Percentiles rank a stretch among this genome's conserved stretches.
Conservation (phyloP, 2,888 invertebrate species). For the Camponotus fellah region DNA sequence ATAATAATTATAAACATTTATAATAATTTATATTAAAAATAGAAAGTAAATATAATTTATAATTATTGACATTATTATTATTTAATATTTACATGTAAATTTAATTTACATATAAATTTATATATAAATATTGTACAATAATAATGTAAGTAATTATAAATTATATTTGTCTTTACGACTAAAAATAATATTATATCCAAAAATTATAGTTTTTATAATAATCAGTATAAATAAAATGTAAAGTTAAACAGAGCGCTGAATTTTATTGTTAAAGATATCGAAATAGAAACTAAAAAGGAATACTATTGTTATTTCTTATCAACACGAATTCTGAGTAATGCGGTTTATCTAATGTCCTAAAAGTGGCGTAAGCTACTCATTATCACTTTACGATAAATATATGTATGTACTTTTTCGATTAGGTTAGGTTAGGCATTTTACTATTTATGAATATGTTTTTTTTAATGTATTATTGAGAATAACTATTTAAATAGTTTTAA, state of each 20-base stretch:
- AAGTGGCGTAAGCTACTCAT: neutral
- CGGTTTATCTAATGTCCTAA: neutral
- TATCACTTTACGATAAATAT: neutral
- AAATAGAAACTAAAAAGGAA: neutral
- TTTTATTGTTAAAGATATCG: constrained; percentile 7
- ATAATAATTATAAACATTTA: too few species aligned
- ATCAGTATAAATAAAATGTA: neutral
- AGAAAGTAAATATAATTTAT: too few species aligned
- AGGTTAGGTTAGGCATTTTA: neutral
- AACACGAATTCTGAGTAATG: neutral
- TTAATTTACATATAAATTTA: too few species aligned
- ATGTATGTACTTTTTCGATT: neutral
- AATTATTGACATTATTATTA: too few species aligned
- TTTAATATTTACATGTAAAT: too few species aligned
- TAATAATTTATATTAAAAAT: too few species aligned
- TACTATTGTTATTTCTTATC: constrained; percentile 13
- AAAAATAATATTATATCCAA: neutral
- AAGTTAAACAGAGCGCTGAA: neutral
- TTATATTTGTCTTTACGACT: neutral
- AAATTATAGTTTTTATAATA: neutral
- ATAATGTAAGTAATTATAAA: too few species aligned
- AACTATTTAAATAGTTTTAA: neutral
- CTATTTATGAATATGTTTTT: too few species aligned
- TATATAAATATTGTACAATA: too few species aligned
- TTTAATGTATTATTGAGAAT: neutral